These are phyloP conservation scores for Poecilia wingei DNA, from an alignment of 2,797 vertebrate species.

Conservation along the genomic window DNA sequence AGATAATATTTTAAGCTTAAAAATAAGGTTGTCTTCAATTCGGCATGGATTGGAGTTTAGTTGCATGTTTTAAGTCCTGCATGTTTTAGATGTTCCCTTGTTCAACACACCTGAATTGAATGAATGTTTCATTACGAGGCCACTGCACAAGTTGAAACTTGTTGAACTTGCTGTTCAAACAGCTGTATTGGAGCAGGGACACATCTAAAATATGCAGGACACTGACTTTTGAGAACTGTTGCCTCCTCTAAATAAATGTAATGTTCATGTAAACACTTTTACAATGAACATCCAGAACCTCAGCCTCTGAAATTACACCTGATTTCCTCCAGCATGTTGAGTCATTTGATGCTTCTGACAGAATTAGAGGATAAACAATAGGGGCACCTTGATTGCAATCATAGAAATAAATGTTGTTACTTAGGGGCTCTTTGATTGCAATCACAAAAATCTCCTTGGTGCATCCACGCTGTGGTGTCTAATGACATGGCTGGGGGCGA, in stretches of 20 bases:
- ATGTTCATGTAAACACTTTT: neutral
- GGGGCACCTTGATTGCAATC: slow-evolving; percentile 68
- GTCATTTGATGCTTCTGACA: slow-evolving; percentile 28
- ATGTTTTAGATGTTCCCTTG: neutral
- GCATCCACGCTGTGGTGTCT: slow-evolving; percentile 37
- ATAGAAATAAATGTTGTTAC: slow-evolving; percentile 40
- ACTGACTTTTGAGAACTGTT: neutral
- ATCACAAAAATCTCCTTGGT: slow-evolving; percentile 50
- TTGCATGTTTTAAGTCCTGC: neutral
- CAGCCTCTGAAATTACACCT: slow-evolving; percentile 10
- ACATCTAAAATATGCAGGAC: neutral
- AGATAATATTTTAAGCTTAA: accelerated
- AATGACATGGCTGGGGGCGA: slow-evolving; percentile 30
- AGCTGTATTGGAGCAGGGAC: neutral
- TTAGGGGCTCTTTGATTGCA: slow-evolving; percentile 62
- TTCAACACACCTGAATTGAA: neutral
- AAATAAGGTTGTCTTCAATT: neutral
- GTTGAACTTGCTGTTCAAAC: neutral
- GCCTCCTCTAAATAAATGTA: neutral
- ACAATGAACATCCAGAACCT: neutral
- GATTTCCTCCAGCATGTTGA: slow-evolving; percentile 30
- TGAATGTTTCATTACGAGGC: neutral
- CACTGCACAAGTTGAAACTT: neutral
- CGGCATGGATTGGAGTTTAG: neutral
- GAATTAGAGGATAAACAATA: slow-evolving; percentile 46